Evolutionary conservation across 2,888 invertebrate genomes (phyloP), one percentile per base, ranked within the genome.

Genomic region (Cerastis rubricosa): DNA sequence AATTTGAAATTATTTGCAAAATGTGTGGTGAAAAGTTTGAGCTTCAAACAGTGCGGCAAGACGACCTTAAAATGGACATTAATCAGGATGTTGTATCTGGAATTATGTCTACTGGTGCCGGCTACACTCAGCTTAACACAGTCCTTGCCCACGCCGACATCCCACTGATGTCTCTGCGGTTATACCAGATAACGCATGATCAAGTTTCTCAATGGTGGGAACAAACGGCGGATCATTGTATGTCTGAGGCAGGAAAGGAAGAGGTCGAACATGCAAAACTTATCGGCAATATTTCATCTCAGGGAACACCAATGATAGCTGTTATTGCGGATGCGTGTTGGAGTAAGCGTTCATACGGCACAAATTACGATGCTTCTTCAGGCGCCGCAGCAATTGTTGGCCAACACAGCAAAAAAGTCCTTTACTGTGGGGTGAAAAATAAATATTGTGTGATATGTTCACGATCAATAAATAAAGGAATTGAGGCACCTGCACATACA

Each of bases 381-480:
- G n/a, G n/a, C n/a, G n/a, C n/a, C n/a, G n/a, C n/a, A n/a, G n/a
- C n/a, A n/a, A n/a, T n/a, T n/a, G 51, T 69, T 43, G 65, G 65
- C 1, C 47, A 25, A n/a, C 65, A 45, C 19, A 47, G 47, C 47
- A 66, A 66, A 66, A 66, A 47, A 66, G 47, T 66, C 1, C 47
- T 66, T 29, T 47, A 66, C 47, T 66, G 25, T 66, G 47, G 47
- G 45, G 47, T 29, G 66, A 66, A 66, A 47, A 47, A 66, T 29
- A 66, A 66, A 66, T 66, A 47, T 29, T 66, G 66, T 47, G 29
- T 66, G 5, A 47, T 29, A 66, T 66, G 29, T 47, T 29, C 66
- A 5, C 66, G 66, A 19, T 45, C 66, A 25, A 25, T 19, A 19
- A 66, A 66, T 29, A 66, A 66, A 47, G 47, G 47, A 45, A 25